Evolutionary conservation across 2,113 vertebrate species (phyloP).

Genomic region (Phycodurus eques): DNA sequence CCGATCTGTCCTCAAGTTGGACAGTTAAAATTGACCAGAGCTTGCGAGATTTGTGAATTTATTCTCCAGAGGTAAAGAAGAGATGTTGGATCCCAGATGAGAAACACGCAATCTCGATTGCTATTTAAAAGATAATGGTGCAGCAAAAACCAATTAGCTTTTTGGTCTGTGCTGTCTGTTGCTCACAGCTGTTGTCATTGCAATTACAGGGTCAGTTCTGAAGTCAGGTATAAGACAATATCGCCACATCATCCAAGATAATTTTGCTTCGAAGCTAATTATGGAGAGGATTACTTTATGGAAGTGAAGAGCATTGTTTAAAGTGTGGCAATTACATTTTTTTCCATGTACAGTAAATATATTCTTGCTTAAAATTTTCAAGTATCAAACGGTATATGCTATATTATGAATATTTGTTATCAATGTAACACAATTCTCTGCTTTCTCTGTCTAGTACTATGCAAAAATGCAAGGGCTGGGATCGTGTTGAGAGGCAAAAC

Average conservation of each 20-base stretch:
- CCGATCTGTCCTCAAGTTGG: constrained; percentile 3
- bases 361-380: background rate
- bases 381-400: too few species aligned
- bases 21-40: background rate
- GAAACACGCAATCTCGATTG: constrained; percentile 58
- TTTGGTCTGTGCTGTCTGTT: constrained; percentile 45
- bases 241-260: constrained; percentile 25
- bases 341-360: background rate
- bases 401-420: too few species aligned
- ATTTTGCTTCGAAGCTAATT: constrained; percentile 39
- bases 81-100: constrained; percentile 47
- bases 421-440: too few species aligned
- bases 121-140: constrained; percentile 67
- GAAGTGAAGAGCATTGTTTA: background rate
- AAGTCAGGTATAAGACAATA: constrained; percentile 26
- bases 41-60: constrained; percentile 43
- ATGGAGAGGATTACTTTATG: constrained; percentile 15
- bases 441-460: too few species aligned
- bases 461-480: too few species aligned
- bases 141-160: constrained; percentile 64
- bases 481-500: too few species aligned
- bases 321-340: background rate
- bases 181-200: constrained; percentile 49
- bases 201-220: constrained; percentile 46
- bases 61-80: constrained; percentile 62